A percentile compares a stretch with the other conserved stretches of the same genome.
Conservation (phyloP, 2,888 invertebrate species). For the Athripsodes cinereus region DNA sequence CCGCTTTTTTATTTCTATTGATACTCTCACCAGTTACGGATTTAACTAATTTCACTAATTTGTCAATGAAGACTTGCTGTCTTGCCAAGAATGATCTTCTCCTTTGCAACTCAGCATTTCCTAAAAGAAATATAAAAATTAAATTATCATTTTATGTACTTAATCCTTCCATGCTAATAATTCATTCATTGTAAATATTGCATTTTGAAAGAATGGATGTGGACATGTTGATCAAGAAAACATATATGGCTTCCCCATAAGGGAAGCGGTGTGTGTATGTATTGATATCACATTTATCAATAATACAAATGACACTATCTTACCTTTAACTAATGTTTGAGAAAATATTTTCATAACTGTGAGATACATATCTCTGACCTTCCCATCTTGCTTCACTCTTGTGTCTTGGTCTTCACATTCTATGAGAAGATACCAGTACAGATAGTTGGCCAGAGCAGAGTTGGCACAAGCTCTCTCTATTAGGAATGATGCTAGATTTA, state of each 20-base stretch:
- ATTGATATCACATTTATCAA: no score
- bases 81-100: conserved; percentile 70
- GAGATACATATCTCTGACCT: conserved; percentile 77
- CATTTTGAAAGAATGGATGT: no score
- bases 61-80: conserved; percentile 88
- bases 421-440: conserved; percentile 94
- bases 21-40: conserved; percentile 86
- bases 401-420: conserved; percentile 88
- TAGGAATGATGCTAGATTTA: conserved; percentile 83
- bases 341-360: conserved; percentile 85
- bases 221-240: no score
- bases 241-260: no score
- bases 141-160: no score
- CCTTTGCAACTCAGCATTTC: conserved; percentile 64
- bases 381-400: conserved; percentile 62
- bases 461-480: conserved; percentile 86
- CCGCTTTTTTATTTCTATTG: conserved; percentile 86
- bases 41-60: conserved; percentile 82
- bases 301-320: neutral
- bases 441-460: conserved; percentile 87
- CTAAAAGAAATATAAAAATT: conserved; percentile 32
- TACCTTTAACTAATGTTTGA: conserved; percentile 61
- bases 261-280: no score
- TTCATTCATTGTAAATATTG: no score
- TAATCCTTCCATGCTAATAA: no score